A percentile compares a stretch with the other conserved stretches of the same genome.
Evolutionary conservation across 2,888 invertebrate genomes (phyloP).

Genomic region (Brachyopa scutellaris): DNA sequence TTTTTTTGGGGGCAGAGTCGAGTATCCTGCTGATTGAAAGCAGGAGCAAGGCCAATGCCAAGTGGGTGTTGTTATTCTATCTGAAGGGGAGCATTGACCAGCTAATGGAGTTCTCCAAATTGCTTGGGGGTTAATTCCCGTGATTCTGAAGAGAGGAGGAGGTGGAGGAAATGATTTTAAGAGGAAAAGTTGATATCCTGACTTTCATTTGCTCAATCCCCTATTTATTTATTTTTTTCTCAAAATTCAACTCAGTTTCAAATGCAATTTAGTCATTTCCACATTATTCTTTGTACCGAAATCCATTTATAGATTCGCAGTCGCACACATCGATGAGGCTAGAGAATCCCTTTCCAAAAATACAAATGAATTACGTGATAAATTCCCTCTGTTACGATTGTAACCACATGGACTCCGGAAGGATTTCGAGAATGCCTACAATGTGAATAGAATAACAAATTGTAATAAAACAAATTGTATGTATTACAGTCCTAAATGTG

Average conservation of each 20-base stretch:
- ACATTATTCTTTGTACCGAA: neutral
- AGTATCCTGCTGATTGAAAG: neutral
- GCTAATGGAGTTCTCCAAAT: neutral
- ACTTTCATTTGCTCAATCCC: too few species aligned
- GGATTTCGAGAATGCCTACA: slow-evolving; percentile 3
- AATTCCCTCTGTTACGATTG: slow-evolving; percentile 4
- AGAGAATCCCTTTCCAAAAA: neutral
- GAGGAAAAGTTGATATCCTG: too few species aligned
- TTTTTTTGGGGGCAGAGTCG: neutral
- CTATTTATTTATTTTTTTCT: too few species aligned
- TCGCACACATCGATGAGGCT: neutral
- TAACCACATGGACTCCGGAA: slow-evolving; percentile 3
- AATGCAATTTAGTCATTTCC: too few species aligned
- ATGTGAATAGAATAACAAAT: slow-evolving; percentile 10
- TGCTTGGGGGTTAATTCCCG: neutral
- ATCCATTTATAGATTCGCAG: too few species aligned
- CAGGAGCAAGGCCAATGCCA: too few species aligned
- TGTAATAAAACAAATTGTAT: neutral
- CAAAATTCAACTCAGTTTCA: too few species aligned
- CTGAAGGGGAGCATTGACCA: neutral
- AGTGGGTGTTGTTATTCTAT: neutral
- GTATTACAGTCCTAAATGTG: too few species aligned
- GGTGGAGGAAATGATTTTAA: too few species aligned
- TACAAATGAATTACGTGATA: slow-evolving; percentile 50
- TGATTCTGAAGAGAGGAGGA: neutral